These are phyloP conservation scores for Aptenodytes patagonicus DNA, from an alignment of 2,113 vertebrate genomes.

Conservation along the genomic window DNA sequence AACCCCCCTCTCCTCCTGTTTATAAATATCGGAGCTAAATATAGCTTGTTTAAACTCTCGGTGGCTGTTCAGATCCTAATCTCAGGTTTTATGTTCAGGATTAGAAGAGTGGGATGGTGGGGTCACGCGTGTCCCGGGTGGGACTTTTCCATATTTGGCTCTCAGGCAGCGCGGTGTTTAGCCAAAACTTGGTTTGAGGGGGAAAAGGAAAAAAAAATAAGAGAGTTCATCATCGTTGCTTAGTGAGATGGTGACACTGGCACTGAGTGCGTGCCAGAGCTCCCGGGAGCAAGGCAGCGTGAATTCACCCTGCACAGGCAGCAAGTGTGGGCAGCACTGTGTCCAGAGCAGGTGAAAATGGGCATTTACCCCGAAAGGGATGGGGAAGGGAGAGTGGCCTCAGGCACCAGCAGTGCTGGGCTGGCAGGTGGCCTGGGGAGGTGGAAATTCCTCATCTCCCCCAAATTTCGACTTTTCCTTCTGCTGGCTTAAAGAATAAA, in stretches of 20 bases:
- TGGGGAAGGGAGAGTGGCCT: neutral
- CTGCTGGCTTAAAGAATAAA: neutral
- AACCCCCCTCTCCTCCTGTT: constrained; percentile 7
- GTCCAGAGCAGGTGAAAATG: fast-evolving
- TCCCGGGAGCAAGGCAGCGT: neutral
- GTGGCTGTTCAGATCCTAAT: constrained; percentile 51
- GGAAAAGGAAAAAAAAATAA: neutral
- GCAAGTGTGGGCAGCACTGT: neutral
- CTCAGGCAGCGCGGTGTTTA: neutral
- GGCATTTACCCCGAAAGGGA: neutral
- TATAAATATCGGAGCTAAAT: constrained; percentile 52
- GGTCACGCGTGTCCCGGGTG: neutral
- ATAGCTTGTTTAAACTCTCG: constrained; percentile 53
- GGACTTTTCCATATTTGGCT: constrained; percentile 27
- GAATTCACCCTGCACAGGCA: neutral
- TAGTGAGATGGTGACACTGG: neutral
- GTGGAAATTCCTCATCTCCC: neutral
- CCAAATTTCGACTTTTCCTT: neutral
- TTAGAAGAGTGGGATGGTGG: neutral
- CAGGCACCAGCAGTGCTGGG: neutral
- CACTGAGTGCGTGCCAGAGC: neutral
- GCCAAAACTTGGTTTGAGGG: neutral
- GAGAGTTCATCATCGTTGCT: neutral
- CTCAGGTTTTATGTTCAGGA: constrained; percentile 20
- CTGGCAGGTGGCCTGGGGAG: neutral